phyloP scores from a whole-genome alignment of 2,797 vertebrate genomes.

The Enteromius mattozi region DNA sequence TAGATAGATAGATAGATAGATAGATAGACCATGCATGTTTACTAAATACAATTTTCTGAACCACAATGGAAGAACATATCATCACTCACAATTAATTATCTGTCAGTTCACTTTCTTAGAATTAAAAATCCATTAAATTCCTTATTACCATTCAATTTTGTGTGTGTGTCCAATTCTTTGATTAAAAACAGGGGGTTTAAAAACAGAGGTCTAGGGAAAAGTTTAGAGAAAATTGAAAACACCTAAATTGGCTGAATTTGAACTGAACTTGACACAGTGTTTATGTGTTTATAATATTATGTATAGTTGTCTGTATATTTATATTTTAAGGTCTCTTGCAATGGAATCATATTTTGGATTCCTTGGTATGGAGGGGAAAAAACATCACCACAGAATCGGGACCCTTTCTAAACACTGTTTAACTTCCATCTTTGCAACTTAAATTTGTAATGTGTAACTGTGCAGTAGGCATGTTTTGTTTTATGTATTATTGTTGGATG shows the following conservation, averaged over 20 bases:
- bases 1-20: neutral
- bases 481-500: neutral
- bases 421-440: neutral
- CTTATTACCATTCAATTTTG: neutral
- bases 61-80: neutral
- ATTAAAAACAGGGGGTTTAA: neutral
- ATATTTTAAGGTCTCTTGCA: neutral
- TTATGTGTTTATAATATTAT: neutral
- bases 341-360: neutral
- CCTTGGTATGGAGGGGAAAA: neutral
- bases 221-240: neutral
- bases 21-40: no score
- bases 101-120: neutral
- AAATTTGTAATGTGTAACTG: constrained; percentile 20
- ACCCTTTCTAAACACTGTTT: neutral
- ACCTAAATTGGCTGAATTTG: neutral
- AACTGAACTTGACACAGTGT: neutral
- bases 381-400: neutral
- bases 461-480: neutral
- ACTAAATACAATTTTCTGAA: neutral
- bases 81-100: neutral
- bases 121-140: neutral
- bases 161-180: neutral
- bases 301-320: neutral
- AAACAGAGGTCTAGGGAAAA: neutral